Conservation (phyloP, 2,888 invertebrate genomes). For the Megamerina dolium region DNA sequence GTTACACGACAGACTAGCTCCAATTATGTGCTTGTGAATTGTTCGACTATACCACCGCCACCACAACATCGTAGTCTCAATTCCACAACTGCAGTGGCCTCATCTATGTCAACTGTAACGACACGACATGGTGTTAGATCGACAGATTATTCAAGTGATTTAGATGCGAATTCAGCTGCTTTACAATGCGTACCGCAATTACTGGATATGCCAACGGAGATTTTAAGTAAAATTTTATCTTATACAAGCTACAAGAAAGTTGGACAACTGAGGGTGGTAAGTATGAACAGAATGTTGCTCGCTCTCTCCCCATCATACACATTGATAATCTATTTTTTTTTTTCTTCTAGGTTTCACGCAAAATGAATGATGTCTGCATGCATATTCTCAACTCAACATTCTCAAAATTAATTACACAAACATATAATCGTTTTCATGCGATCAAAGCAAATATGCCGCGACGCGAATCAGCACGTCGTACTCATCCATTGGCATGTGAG, state of each 20-base stretch:
- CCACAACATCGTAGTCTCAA: conserved; percentile 8
- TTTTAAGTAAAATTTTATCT: conserved; percentile 72
- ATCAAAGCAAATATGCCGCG: conserved; percentile 90
- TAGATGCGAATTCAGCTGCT: neutral
- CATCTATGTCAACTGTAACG: conserved; percentile 4
- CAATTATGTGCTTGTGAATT: conserved; percentile 8
- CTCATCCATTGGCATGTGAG: conserved; percentile 85
- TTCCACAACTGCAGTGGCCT: neutral
- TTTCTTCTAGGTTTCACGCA: conserved; percentile 66
- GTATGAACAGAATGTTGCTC: too few relatives aligned
- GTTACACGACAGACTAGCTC: conserved; percentile 24
- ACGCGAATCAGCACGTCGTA: conserved; percentile 78
- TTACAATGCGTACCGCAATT: too few relatives aligned
- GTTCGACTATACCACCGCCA: conserved; percentile 12
- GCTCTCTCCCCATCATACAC: neutral
- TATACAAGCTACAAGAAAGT: conserved; percentile 71
- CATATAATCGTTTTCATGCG: conserved; percentile 75
- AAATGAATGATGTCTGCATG: conserved; percentile 75
- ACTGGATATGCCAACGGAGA: conserved; percentile 72
- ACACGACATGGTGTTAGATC: neutral
- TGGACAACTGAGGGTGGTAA: conserved; percentile 74
- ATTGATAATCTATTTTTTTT: conserved; percentile 4
- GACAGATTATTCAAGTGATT: neutral
- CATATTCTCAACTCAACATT: conserved; percentile 78
- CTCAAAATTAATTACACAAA: conserved; percentile 76